These are phyloP conservation scores for Mormyrus lacerda DNA, from an alignment of 2,113 vertebrate species.

Conservation along the genomic window DNA sequence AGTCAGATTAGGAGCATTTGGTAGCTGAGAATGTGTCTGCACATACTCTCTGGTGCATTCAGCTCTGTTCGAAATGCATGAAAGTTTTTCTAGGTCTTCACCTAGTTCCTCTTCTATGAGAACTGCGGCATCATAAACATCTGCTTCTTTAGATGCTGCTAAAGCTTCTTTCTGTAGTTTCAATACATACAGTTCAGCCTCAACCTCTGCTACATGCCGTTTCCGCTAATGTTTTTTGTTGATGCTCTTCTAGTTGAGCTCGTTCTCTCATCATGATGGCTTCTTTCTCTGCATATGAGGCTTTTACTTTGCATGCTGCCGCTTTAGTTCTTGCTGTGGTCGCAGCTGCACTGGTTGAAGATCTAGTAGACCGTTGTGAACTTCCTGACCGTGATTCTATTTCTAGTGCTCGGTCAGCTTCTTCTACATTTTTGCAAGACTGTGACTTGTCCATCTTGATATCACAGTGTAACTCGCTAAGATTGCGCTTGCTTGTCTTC, in stretches of 20 bases:
- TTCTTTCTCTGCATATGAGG: not conserved
- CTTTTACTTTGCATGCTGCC: not conserved
- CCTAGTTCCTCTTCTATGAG: not conserved
- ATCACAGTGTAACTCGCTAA: no score
- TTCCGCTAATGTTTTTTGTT: not conserved
- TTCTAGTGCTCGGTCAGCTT: not conserved
- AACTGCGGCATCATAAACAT: not conserved
- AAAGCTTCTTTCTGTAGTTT: not conserved
- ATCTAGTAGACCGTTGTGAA: not conserved
- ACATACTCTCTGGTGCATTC: no score
- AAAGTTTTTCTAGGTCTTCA: no score
- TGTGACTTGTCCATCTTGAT: no score
- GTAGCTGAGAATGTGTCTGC: no score
- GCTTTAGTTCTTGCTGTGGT: not conserved
- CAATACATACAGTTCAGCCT: not conserved
- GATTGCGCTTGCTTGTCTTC: no score
- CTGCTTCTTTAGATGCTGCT: not conserved
- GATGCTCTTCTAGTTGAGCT: not conserved
- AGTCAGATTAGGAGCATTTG: no score
- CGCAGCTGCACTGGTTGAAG: no score
- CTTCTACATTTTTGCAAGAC: slow-evolving; percentile 1
- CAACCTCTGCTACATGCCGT: not conserved
- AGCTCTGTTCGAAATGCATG: no score
- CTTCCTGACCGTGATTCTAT: not conserved
- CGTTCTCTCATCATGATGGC: not conserved